Evolutionary conservation across 2,888 invertebrate genomes (phyloP), one percentile per base, ranked within the genome.

Genomic region (Himalopsyche japonica): DNA sequence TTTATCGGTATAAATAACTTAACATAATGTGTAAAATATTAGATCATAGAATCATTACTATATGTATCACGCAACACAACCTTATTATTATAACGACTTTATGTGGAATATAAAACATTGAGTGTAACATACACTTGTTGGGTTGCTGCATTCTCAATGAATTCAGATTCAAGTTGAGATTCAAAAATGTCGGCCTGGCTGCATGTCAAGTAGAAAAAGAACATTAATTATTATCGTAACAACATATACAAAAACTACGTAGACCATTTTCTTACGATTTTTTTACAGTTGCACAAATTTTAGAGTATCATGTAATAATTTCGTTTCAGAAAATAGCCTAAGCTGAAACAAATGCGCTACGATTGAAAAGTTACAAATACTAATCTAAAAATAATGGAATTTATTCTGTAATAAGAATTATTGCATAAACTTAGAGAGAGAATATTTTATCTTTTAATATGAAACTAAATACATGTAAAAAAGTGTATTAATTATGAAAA

Each of bases 141-240:
- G 95, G 94, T 91, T 96, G 97, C 93, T 96, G 96, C 90, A 96
- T 95, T 92, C 97, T 95, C 93, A 97, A 94, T 90, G 96, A 95
- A 94, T 97, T 97, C 93, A 97, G 95, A 94, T 97, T 97, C 94
- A 97, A 94, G 94, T 96, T 97, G 94, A 98, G 96, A 95, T 98
- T 98, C 93, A 98, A 96, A 95, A 98, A 98, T 92, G 98, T 98
- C 91, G 98, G 98, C 90, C 98, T 97, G 92, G 98, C 98, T 98
- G 98, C 94, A 96, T 95, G 93, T 91, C 89, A 70, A 70, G 70
- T 70, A 27, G 70, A 70, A 70, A 27, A 15, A 70, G 70, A 70
- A 70, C 27, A 70, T 70, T 70, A 70, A 70, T 70, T 27, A 70
- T 70, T 70, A 30, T 70, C 27, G 70, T 30, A 27, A 70, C 30